phyloP scores from a whole-genome alignment of 2,888 invertebrate genomes.

The Stegana nigrithorax region DNA sequence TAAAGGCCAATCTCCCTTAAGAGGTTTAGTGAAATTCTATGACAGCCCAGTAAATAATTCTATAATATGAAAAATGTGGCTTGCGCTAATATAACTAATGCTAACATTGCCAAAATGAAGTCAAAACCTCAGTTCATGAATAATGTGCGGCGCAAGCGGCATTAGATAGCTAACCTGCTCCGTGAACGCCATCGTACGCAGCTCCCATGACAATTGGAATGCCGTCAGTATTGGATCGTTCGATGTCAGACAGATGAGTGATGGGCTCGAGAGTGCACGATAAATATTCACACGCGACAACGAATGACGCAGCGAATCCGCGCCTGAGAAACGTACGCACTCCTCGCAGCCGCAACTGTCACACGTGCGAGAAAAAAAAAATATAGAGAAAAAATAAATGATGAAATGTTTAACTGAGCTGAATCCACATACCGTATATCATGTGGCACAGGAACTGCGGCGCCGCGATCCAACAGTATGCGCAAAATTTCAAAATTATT shows the following conservation, averaged over 20 bases:
- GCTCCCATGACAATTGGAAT: slow-evolving; percentile 95
- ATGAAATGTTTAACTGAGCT: not conserved
- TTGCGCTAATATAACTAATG: no score
- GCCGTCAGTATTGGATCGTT: slow-evolving; percentile 93
- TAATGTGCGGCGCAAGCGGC: no score
- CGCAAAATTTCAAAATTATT: slow-evolving; percentile 98
- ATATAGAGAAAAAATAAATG: slow-evolving; percentile 3
- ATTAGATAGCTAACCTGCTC: slow-evolving; percentile 77
- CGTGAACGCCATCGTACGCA: slow-evolving; percentile 87
- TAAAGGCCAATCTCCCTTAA: no score
- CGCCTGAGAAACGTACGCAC: slow-evolving; percentile 80
- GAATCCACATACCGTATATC: slow-evolving; percentile 77
- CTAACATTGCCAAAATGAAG: no score
- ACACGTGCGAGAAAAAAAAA: not conserved
- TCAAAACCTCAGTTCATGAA: no score
- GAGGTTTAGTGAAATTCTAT: no score
- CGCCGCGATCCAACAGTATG: slow-evolving; percentile 90
- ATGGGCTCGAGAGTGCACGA: slow-evolving; percentile 91
- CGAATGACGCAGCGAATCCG: slow-evolving; percentile 85
- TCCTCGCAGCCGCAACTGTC: slow-evolving; percentile 88
- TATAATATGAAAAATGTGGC: no score
- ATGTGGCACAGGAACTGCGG: slow-evolving; percentile 90
- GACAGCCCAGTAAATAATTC: no score
- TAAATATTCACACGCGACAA: slow-evolving; percentile 92
- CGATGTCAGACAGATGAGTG: slow-evolving; percentile 91